Conservation (phyloP, 2,888 invertebrate species). For the Drosophila paracracens region DNA sequence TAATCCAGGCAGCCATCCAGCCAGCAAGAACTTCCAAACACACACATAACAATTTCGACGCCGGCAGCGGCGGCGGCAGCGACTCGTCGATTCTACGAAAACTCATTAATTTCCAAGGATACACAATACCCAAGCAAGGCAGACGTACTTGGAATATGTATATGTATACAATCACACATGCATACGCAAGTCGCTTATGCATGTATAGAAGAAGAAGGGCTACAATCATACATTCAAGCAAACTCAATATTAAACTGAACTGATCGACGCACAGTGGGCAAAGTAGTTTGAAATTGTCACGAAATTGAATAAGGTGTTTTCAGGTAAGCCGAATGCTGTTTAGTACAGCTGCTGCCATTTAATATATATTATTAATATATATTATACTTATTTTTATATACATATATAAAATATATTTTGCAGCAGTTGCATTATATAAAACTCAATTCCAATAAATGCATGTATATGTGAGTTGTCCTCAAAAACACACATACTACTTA, state of each 20-base stretch:
- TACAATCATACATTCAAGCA: not conserved
- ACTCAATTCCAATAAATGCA: not conserved
- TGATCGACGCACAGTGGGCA: slow-evolving; percentile 37
- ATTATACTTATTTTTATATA: not conserved
- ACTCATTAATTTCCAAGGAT: slow-evolving; percentile 78
- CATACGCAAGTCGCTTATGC: slow-evolving; percentile 1
- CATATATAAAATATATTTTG: not conserved
- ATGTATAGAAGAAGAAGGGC: not conserved
- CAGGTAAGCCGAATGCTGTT: not conserved
- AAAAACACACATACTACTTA: not conserved
- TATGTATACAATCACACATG: slow-evolving; percentile 6
- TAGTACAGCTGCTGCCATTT: not conserved
- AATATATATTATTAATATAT: not conserved
- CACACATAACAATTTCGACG: slow-evolving; percentile 31
- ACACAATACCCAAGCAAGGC: slow-evolving; percentile 37
- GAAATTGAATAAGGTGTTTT: not conserved
- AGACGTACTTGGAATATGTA: slow-evolving; percentile 28
- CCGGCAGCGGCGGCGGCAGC: slow-evolving; percentile 16
- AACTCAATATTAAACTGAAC: slow-evolving; percentile 20
- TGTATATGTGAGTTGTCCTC: not conserved
- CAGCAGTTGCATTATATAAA: not conserved
- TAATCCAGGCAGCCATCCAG: slow-evolving; percentile 41
- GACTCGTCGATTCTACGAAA: slow-evolving; percentile 70
- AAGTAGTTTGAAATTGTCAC: not conserved
- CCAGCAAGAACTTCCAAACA: slow-evolving; percentile 29